A percentile compares a stretch with the other conserved stretches of the same genome.
phyloP scores from a whole-genome alignment of 2,113 vertebrate genomes.

The Dromas ardeola region DNA sequence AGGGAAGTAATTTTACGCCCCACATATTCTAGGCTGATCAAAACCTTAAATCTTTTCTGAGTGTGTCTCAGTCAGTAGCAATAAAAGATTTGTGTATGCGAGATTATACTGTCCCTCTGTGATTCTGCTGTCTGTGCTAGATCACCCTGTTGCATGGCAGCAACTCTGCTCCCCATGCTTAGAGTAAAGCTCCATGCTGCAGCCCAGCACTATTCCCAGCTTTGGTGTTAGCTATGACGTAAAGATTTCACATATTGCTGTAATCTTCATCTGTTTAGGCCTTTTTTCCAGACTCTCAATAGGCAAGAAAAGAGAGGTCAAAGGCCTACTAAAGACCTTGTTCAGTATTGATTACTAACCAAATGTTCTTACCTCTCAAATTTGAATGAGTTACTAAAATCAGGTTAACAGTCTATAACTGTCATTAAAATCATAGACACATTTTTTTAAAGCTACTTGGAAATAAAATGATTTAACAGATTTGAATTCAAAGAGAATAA shows the following conservation, averaged over 20 bases:
- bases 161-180: background rate
- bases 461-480: background rate
- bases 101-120: background rate
- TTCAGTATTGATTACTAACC: background rate
- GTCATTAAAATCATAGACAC: background rate
- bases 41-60: background rate
- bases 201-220: background rate
- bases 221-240: background rate
- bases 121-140: background rate
- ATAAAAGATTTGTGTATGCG: background rate
- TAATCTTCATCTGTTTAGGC: background rate
- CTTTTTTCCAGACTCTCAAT: background rate
- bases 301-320: background rate
- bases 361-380: background rate
- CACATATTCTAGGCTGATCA: background rate
- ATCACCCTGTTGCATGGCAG: background rate
- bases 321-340: background rate
- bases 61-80: background rate
- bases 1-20: background rate
- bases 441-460: background rate
- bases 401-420: background rate
- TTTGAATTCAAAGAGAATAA: background rate
- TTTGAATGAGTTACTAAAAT: background rate
- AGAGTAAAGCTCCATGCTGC: background rate
- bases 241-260: background rate